Evolutionary conservation across 2,888 invertebrate species (phyloP), one percentile per base, ranked within the genome.

Genomic region (Drosophila basisetae): DNA sequence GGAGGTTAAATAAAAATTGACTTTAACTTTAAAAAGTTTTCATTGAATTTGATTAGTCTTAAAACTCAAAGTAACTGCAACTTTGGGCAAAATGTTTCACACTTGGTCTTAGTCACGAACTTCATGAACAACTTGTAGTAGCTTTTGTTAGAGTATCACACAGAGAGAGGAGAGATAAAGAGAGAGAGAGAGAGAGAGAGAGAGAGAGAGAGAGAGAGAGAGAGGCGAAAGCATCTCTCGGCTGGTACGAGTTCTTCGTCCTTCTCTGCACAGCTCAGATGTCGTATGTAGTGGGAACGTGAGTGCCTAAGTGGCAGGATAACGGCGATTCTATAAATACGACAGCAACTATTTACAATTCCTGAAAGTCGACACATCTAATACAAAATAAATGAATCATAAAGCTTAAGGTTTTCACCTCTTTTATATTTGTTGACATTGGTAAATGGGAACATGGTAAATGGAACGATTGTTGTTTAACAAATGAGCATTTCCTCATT

Each of bases 261-360:
- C 22, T 41, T 58, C 41, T 22, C 30, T 16, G 30, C 7, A 28
- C 39, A 28, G 37, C 25, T 13, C 13, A 39, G 4, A 28, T 55
- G 55, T 7, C 56, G n/a, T 56, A 39, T 58, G 41, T 39, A 58
- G 22, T 41, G 16, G 30, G 22, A 31, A 58, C 22, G 31, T 58
- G 22, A 41, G 1, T 30, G 28, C 28, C 25, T 30, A 39, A 39
- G 55, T 28, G 37, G 2, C 28, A 6, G n/a, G 28, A 55, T 28
- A 55, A 37, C 7, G 39, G 30, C n/a, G n/a, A 30, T 18, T 39
- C n/a, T 30, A 22, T 7, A 28, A 39, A 39, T n/a, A 55, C 13
- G 25, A 7, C n/a, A 28, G 55, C 13, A 55, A 37, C 37, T 35
- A 16, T 54, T 35, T 25, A 5, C 16, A 54, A 25, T 16, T 54